Evolutionary conservation across 2,888 invertebrate genomes (phyloP).

Genomic region (Ptilodon capucinus): DNA sequence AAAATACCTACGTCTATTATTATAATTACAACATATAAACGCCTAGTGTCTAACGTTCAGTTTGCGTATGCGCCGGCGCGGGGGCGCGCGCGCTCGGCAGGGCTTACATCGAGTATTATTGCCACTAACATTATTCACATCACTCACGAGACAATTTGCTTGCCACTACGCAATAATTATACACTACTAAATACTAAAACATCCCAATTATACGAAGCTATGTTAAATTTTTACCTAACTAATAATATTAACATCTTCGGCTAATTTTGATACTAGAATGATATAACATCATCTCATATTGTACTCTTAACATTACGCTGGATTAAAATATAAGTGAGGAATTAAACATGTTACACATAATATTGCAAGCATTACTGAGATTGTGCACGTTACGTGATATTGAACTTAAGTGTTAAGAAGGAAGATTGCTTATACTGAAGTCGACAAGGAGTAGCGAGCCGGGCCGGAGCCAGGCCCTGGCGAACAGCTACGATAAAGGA

Average conservation of each 20-base stretch:
- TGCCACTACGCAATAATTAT: slow-evolving; percentile 72
- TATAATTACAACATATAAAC: slow-evolving; percentile 82
- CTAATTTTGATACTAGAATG: slow-evolving; percentile 84
- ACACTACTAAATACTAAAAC: slow-evolving; percentile 81
- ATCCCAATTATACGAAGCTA: slow-evolving; percentile 83
- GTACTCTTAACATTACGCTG: slow-evolving; percentile 83
- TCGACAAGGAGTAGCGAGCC: slow-evolving; percentile 39
- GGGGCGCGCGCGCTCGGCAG: slow-evolving; percentile 57
- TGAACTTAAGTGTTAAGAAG: slow-evolving; percentile 58
- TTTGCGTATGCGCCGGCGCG: slow-evolving; percentile 42
- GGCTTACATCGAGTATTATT: slow-evolving; percentile 79
- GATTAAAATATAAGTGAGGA: slow-evolving; percentile 77
- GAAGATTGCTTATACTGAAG: slow-evolving; percentile 70
- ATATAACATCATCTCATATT: slow-evolving; percentile 82
- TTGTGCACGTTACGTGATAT: slow-evolving; percentile 78
- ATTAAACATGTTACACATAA: slow-evolving; percentile 71
- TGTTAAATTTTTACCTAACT: slow-evolving; percentile 82
- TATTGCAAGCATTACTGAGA: slow-evolving; percentile 83
- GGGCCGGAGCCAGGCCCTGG: slow-evolving; percentile 32
- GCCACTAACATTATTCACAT: slow-evolving; percentile 70
- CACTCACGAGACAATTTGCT: slow-evolving; percentile 71
- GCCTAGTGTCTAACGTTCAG: slow-evolving; percentile 71
- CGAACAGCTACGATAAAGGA: slow-evolving; percentile 69
- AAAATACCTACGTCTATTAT: slow-evolving; percentile 83
- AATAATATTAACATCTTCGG: slow-evolving; percentile 83